Evolutionary conservation across 2,797 vertebrate genomes (phyloP), one percentile per base, ranked within the genome.

Genomic region (Hydrocynus forskahlii): DNA sequence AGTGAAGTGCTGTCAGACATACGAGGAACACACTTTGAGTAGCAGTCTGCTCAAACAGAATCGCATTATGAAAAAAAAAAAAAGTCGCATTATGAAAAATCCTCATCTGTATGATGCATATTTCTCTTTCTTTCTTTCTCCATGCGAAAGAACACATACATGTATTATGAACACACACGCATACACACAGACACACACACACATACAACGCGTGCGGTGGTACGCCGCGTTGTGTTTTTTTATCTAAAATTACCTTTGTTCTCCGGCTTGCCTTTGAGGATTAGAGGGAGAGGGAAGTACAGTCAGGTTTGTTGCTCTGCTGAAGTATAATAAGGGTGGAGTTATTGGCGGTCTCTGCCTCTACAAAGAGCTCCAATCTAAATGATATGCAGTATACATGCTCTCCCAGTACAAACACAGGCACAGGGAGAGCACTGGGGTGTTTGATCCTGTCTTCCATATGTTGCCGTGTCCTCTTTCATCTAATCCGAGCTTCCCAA

Each of bases 211-310:
- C 55, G 60, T 78, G 25, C 29, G 60, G 35, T 60, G 25, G 54
- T 79, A 69, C 21, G 72, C 57, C 48, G 38, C 38, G 19, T 67
- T 64, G 35, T 79, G 55, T 83, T 84, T 87, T 84, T 84, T 86
- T 76, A 85, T 89, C 81, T 83, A 88, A 87, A 87, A 85, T 85
- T 78, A 88, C 88, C 85, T 88, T 89, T 90, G 86, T 85, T 88
- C 79, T 88, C 77, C 23, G 60, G 75, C 71, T 82, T 55, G 84
- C 80, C 86, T 87, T 88, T 87, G 87, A 87, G 84, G 85, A 80
- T 82, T 78, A 82, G 86, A 85, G 73, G 77, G 62, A 73, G 70
- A 78, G 55, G 63, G 54, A 85, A 70, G 81, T 72, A 81, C 83
- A 83, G 78, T 73, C 59, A 79, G 79, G 86, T 83, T 88, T 87